phyloP scores from a whole-genome alignment of 2,113 vertebrate species.

The Balaeniceps rex region DNA sequence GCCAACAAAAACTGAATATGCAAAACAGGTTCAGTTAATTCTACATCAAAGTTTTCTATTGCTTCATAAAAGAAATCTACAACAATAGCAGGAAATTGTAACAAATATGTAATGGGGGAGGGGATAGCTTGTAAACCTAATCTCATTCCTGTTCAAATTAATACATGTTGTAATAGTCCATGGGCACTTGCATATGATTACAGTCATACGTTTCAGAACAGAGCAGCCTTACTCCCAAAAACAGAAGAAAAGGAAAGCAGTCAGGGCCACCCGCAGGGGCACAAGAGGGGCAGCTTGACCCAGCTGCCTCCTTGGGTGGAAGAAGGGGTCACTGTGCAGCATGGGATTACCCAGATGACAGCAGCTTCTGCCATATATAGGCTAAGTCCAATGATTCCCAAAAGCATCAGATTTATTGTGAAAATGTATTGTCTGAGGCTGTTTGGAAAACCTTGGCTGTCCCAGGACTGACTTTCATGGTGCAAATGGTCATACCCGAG shows the following conservation, averaged over 20 bases:
- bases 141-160: slow-evolving; percentile 27
- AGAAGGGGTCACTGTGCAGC: background rate
- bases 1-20: slow-evolving; percentile 55
- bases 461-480: background rate
- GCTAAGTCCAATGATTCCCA: background rate
- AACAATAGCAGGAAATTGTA: slow-evolving; percentile 62
- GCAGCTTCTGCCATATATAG: background rate
- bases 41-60: slow-evolving; percentile 38
- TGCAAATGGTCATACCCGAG: background rate
- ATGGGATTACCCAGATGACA: background rate
- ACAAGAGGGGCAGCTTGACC: background rate
- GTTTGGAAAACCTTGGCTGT: background rate
- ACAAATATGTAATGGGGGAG: slow-evolving; percentile 13
- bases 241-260: background rate
- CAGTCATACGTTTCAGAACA: background rate
- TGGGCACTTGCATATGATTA: background rate
- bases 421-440: background rate
- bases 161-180: background rate
- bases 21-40: slow-evolving; percentile 51
- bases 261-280: background rate
- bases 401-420: background rate
- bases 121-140: slow-evolving; percentile 16
- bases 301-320: background rate
- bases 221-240: background rate
- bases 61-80: background rate